Percentiles rank a stretch among this genome's conserved stretches.
Evolutionary conservation across 2,113 vertebrate species (phyloP).

Genomic region (Baryphthengus martii): DNA sequence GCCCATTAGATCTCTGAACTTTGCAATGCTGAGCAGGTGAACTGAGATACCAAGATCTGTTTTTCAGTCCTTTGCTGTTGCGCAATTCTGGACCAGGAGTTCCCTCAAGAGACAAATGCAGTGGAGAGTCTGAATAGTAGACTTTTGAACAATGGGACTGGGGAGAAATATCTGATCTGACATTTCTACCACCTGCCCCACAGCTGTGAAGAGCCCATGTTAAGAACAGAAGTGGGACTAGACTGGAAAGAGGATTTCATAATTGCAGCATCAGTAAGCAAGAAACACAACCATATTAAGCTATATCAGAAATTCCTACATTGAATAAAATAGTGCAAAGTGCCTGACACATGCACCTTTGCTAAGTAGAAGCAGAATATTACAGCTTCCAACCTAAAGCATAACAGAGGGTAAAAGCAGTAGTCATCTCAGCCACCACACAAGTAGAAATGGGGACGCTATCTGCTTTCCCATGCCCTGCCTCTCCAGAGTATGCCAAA

Average conservation of each 20-base stretch:
- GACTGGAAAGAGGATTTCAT: neutral
- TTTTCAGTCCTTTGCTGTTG: neutral
- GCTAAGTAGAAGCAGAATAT: neutral
- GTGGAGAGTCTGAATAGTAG: neutral
- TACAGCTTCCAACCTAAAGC: neutral
- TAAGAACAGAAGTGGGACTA: neutral
- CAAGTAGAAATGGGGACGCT: neutral
- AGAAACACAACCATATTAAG: neutral
- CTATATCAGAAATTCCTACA: neutral
- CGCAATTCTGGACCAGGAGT: neutral
- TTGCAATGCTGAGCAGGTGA: neutral
- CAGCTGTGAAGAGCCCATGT: neutral
- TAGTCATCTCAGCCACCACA: neutral
- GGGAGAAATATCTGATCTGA: neutral
- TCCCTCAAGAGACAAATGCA: neutral
- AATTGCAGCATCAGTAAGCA: neutral
- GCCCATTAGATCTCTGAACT: neutral
- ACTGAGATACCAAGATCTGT: neutral
- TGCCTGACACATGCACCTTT: neutral
- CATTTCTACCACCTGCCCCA: neutral
- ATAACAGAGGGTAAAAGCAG: neutral
- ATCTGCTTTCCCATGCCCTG: neutral
- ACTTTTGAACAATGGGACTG: neutral
- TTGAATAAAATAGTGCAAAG: neutral
- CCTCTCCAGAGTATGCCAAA: neutral